phyloP scores from a whole-genome alignment of 2,888 invertebrate genomes.

The Drosophila austrosaltans region DNA sequence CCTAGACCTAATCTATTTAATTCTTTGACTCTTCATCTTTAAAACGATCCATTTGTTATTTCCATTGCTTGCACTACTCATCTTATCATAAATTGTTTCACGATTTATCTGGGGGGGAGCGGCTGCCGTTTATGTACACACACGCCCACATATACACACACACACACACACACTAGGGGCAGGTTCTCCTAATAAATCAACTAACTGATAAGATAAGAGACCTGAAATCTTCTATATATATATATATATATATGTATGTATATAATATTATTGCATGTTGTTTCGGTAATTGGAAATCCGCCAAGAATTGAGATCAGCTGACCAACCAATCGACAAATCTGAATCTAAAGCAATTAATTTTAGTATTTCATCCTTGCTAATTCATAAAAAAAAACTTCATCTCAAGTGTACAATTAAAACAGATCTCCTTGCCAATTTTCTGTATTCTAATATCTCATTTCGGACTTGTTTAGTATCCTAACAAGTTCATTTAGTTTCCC shows the following conservation, averaged over 20 bases:
- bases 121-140: constrained; percentile 15
- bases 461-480: no score
- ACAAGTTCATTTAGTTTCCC: no score
- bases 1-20: neutral
- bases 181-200: constrained; percentile 9
- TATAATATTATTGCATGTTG: neutral
- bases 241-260: neutral
- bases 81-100: neutral
- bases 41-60: neutral
- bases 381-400: neutral
- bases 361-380: neutral
- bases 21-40: neutral
- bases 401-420: no score
- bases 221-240: constrained; percentile 1
- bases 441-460: no score
- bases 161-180: constrained; percentile 33
- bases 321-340: neutral
- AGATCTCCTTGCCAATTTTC: no score
- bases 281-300: neutral
- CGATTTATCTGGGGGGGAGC: constrained; percentile 5
- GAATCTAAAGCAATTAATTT: neutral
- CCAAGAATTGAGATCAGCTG: neutral
- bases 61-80: constrained; percentile 6
- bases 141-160: neutral
- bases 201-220: constrained; percentile 3